These are phyloP conservation scores for Nomada goodeniana DNA, from an alignment of 2,888 invertebrate species.

Conservation along the genomic window DNA sequence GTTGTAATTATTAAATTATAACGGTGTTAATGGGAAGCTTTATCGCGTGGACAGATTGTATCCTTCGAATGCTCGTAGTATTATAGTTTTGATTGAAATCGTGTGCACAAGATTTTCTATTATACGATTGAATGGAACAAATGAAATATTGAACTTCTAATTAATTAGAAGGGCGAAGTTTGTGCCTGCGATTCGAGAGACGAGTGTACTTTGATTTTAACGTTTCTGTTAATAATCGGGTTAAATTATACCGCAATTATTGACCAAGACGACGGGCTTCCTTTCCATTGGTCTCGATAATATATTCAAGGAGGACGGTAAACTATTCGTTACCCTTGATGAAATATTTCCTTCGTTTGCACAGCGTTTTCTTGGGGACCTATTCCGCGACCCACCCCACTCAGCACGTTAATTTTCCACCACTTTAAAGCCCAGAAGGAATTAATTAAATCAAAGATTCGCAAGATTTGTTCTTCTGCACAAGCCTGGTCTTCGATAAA, in stretches of 20 bases:
- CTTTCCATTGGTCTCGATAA: constrained; percentile 27
- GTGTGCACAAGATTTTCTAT: too few relatives aligned
- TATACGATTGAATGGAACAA: too few relatives aligned
- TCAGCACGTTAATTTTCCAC: constrained; percentile 35
- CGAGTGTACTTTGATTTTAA: not conserved
- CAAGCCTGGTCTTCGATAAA: constrained; percentile 1
- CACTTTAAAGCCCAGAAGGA: constrained; percentile 41
- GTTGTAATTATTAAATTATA: too few relatives aligned
- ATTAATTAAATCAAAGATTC: constrained; percentile 64
- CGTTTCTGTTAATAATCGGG: constrained; percentile 27
- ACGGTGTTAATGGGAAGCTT: too few relatives aligned
- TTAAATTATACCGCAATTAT: constrained; percentile 27
- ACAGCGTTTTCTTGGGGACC: constrained; percentile 13
- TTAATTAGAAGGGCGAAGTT: too few relatives aligned
- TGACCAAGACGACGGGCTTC: constrained; percentile 4
- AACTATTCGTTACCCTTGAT: constrained; percentile 46
- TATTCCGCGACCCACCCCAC: not conserved
- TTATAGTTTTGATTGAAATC: too few relatives aligned
- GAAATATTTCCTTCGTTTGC: constrained; percentile 58
- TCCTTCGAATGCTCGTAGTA: too few relatives aligned
- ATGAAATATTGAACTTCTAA: too few relatives aligned
- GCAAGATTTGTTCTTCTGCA: constrained; percentile 25
- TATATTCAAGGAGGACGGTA: constrained; percentile 42
- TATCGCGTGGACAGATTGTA: too few relatives aligned
- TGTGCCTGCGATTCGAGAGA: not conserved